Evolutionary conservation across 2,113 vertebrate species (phyloP), one percentile per base, ranked within the genome.

Genomic region (Muntiacus reevesi): DNA sequence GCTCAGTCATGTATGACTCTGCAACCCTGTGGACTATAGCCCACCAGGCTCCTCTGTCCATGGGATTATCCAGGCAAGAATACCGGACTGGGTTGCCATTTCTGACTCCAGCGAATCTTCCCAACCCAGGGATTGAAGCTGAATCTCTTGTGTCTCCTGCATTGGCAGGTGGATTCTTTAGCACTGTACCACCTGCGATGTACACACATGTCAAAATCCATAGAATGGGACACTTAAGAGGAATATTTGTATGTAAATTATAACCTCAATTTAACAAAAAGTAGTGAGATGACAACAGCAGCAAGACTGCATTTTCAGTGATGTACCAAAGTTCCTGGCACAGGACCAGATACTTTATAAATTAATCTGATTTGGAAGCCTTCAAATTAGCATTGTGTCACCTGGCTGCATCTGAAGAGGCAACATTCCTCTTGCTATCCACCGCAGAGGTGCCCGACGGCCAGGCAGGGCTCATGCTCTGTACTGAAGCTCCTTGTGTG

Each of bases 1-100:
- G 2, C 67, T 23, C n/a, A 71, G n/a, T 71, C 19, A 23, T 12
- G n/a, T 36, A 5, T 40, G 67, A 13, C 4, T 74, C 67, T 74
- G 67, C 5, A 1, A 74, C 19, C 67, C n/a, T 3, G 0, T 0
- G 36, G 67, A 12, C 67, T 40, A n/a, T 23, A 40, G n/a, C 40
- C 71, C 12, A 43, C 71, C 36, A 76, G 71, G 6, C 12, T 76
- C 71, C 71, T 74, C 36, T 76, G 71, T 76, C 71, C 36, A 27
- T 43, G 23, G 40, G 40, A 76, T 43, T 76, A 40, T 76, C 71
- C 71, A 76, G 71, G 71, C 71, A 43, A 43, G 40, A 43, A 27
- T 27, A 43, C 36, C 27, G 11, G 23, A 43, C 23, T 43, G 12
- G 71, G 71, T 7, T 27, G 23, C 12, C 36, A 76, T 43, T 43